These are phyloP conservation scores for Lycophotia porphyrea DNA, from an alignment of 2,888 invertebrate species.

Conservation along the genomic window DNA sequence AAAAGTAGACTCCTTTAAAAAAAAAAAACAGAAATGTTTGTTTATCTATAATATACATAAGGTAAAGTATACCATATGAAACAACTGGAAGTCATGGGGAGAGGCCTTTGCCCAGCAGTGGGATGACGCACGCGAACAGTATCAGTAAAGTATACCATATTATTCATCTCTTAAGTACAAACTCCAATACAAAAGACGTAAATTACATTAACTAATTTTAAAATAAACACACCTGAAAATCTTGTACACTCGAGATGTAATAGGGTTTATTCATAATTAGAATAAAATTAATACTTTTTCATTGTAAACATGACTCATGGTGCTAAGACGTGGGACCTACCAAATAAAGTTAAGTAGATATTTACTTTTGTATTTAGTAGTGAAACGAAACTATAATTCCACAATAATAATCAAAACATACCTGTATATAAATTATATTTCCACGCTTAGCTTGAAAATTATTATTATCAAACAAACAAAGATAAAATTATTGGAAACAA, in stretches of 20 bases:
- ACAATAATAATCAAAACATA: constrained; percentile 22
- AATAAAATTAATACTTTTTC: constrained; percentile 2
- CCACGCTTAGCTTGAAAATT: background rate
- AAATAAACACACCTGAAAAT: background rate
- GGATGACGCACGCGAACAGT: too few relatives aligned
- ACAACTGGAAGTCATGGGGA: too few relatives aligned
- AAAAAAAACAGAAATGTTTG: too few relatives aligned
- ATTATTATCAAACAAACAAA: constrained; percentile 10
- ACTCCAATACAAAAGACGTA: too few relatives aligned
- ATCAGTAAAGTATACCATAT: too few relatives aligned
- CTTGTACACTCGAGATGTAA: background rate
- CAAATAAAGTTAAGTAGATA: background rate
- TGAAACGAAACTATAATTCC: background rate
- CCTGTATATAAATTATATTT: constrained; percentile 1
- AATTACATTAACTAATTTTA: background rate
- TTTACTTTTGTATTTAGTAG: background rate
- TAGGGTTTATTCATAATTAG: background rate
- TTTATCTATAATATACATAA: background rate
- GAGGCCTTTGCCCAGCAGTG: too few relatives aligned
- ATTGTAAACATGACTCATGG: constrained; percentile 23
- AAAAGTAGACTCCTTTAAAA: background rate
- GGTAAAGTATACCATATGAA: too few relatives aligned
- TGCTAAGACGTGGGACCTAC: background rate
- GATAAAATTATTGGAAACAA: constrained; percentile 20
- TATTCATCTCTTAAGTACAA: too few relatives aligned